Evolutionary conservation across 2,888 invertebrate species (phyloP).

Genomic region (Erebia ligea): DNA sequence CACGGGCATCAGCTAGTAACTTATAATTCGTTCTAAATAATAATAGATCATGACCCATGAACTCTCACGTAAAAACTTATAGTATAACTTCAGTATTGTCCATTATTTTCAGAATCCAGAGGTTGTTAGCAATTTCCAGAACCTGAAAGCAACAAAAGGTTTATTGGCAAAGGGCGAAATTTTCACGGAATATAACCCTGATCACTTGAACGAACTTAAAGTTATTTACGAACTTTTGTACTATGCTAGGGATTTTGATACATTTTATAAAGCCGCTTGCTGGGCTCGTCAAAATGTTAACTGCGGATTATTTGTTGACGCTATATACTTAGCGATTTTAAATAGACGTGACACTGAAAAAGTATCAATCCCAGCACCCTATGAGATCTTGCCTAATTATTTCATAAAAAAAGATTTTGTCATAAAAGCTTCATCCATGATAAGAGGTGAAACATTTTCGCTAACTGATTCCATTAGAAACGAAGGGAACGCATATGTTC

Average conservation of each 20-base stretch:
- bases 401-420: slow-evolving; percentile 85
- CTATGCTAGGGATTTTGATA: slow-evolving; percentile 82
- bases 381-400: slow-evolving; percentile 87
- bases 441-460: slow-evolving; percentile 57
- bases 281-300: slow-evolving; percentile 85
- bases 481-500: slow-evolving; percentile 67
- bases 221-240: slow-evolving; percentile 76
- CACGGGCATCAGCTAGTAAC: too few species aligned
- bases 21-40: too few species aligned
- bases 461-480: slow-evolving; percentile 55
- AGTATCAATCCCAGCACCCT: slow-evolving; percentile 85
- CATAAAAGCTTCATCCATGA: slow-evolving; percentile 64
- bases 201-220: slow-evolving; percentile 62
- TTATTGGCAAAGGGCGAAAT: slow-evolving; percentile 66
- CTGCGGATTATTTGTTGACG: slow-evolving; percentile 85
- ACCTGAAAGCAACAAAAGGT: slow-evolving; percentile 53
- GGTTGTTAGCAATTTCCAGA: slow-evolving; percentile 56
- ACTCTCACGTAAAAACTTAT: not conserved
- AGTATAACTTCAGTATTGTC: not conserved
- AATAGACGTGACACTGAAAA: slow-evolving; percentile 83
- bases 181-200: slow-evolving; percentile 65
- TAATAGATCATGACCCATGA: too few species aligned
- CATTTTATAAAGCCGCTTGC: slow-evolving; percentile 82
- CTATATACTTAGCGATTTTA: slow-evolving; percentile 81
- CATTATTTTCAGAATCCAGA: slow-evolving; percentile 59